phyloP scores from a whole-genome alignment of 2,797 vertebrate genomes.

The Cetoscarus ocellatus region DNA sequence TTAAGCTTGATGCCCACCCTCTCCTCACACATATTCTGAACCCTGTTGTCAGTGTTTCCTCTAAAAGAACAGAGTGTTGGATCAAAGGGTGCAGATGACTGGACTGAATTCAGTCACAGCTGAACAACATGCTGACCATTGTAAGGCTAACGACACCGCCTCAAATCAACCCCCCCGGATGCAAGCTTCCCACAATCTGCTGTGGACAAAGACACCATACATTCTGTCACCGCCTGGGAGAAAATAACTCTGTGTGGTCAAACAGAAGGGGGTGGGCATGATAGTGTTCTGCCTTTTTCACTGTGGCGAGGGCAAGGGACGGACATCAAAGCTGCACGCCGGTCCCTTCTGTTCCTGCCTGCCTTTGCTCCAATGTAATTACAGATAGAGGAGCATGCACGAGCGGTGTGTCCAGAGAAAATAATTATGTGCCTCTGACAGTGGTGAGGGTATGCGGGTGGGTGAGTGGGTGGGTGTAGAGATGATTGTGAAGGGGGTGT shows the following conservation, averaged over 20 bases:
- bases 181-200: constrained; percentile 46
- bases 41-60: constrained; percentile 40
- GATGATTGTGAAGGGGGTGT: constrained; percentile 1
- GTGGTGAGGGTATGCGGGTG: constrained; percentile 55
- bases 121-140: constrained; percentile 56
- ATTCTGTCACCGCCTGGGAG: constrained; percentile 22
- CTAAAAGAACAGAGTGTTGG: constrained; percentile 63
- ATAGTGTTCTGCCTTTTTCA: constrained; percentile 31
- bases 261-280: constrained; percentile 12
- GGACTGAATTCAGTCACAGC: constrained; percentile 49
- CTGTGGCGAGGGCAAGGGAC: constrained; percentile 24
- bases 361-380: constrained; percentile 78
- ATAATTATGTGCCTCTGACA: constrained; percentile 73
- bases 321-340: constrained; percentile 65
- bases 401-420: constrained; percentile 66
- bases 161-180: constrained; percentile 22
- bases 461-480: constrained; percentile 7
- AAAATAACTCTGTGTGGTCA: constrained; percentile 28
- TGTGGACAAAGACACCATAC: constrained; percentile 36
- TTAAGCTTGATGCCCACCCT: constrained; percentile 7
- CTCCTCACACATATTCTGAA: constrained; percentile 40
- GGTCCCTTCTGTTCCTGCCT: constrained; percentile 50
- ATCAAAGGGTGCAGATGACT: constrained; percentile 74
- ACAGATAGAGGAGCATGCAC: constrained; percentile 73
- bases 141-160: constrained; percentile 33